Evolutionary conservation across 2,888 invertebrate genomes (phyloP), one percentile per base, ranked within the genome.

Genomic region (Spodoptera exigua): DNA sequence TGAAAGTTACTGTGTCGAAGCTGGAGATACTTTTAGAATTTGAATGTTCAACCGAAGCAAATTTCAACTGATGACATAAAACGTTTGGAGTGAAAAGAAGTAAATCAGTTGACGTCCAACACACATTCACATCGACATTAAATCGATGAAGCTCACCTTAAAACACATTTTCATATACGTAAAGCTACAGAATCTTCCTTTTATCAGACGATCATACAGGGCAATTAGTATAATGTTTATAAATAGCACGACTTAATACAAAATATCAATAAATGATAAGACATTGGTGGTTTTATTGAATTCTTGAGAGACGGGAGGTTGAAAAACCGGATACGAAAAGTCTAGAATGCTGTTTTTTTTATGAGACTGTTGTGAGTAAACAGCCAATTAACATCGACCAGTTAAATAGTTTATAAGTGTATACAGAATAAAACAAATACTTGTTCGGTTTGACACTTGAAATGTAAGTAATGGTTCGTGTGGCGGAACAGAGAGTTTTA

Each of bases 351-450:
- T 43, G 75, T 62, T 62, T 66, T 21, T 62, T 62, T 53, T 58
- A 40, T 43, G 66, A 54, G 66, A 70, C 59, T 27, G 61, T 70
- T 73, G 61, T 66, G 62, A 53, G 56, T 53, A 66, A 74, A 73
- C 62, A 62, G 13, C 40, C 71, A 66, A 75, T 73, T 74, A 74
- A 55, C 61, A 54, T 27, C 10, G 16, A 21, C 54, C 45, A 61
- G 68, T 59, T 69, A 60, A 71, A 65, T 52, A 65, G 17, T 70
- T 59, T 65, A 55, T 51, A 65, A 16, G 47, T 59, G 21, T 64
- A 58, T 21, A 55, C 59, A 55, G 17, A 55, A 55, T 71, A 59
- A 48, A 59, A 70, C 64, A 52, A 54, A 16, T 37, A 47, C 11
- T 58, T 58, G 35, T 64, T 45, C 34, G 37, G 13, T 47, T 43